phyloP scores from a whole-genome alignment of 2,888 invertebrate species.

The Polydrusus pterygomalis region DNA sequence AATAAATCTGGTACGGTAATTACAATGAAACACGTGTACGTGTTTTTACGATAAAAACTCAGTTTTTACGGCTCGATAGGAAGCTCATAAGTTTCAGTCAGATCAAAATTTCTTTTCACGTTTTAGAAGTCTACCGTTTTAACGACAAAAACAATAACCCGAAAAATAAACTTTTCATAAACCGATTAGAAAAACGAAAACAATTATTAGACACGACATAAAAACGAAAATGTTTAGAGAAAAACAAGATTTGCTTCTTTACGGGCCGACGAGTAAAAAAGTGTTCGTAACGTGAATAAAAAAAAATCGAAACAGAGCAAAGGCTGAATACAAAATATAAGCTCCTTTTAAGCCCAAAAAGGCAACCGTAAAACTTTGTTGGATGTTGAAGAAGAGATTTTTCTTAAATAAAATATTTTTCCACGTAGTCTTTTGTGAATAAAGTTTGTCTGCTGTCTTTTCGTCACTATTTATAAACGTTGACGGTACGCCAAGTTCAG shows the following conservation, averaged over 20 bases:
- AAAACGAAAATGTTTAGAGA: background rate
- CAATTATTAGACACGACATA: background rate
- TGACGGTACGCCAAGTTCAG: background rate
- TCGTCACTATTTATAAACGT: background rate
- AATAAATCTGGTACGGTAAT: too few relatives aligned
- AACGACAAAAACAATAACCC: background rate
- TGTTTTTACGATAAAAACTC: too few relatives aligned
- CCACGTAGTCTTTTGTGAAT: conserved; percentile 3
- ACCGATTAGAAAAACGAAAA: conserved; percentile 4
- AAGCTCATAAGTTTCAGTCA: background rate
- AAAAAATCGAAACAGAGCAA: conserved; percentile 14
- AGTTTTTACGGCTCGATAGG: too few relatives aligned
- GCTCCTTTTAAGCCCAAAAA: conserved; percentile 20
- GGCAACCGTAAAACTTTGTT: conserved; percentile 17
- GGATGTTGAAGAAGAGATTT: conserved; percentile 29
- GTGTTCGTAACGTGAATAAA: conserved; percentile 27
- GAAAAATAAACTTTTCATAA: conserved; percentile 9
- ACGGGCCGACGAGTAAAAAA: conserved; percentile 8
- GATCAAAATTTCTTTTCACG: background rate
- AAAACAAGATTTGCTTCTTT: conserved; percentile 19
- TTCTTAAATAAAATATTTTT: conserved; percentile 7
- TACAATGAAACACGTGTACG: too few relatives aligned
- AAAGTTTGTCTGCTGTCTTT: background rate
- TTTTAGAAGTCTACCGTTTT: background rate
- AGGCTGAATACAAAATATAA: conserved; percentile 25